phyloP scores from a whole-genome alignment of 2,888 invertebrate genomes.

The Alloplasta piceator region DNA sequence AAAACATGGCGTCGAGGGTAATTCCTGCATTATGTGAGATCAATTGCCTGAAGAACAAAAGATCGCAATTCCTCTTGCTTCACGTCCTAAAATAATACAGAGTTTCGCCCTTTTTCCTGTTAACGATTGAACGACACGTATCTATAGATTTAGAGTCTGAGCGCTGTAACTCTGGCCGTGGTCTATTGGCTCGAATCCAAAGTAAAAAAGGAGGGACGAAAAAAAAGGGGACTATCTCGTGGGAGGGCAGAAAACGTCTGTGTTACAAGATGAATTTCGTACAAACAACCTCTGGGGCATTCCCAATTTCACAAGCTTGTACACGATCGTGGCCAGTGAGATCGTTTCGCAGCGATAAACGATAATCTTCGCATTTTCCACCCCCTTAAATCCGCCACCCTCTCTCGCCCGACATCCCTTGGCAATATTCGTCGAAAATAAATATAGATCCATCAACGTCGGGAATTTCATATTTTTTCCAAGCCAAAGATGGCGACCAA shows the following conservation, averaged over 20 bases:
- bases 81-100: no score
- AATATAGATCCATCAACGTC: conserved; percentile 54
- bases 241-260: conserved; percentile 56
- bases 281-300: conserved; percentile 55
- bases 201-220: conserved; percentile 7
- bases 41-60: no score
- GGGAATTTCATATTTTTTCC: conserved; percentile 15
- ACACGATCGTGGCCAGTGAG: conserved; percentile 40
- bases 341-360: conserved; percentile 61
- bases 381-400: conserved; percentile 7
- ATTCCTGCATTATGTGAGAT: no score
- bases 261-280: conserved; percentile 64
- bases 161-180: conserved; percentile 47
- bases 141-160: conserved; percentile 7
- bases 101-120: no score
- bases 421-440: conserved; percentile 28
- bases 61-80: no score
- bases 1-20: conserved; percentile 4
- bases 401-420: neutral
- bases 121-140: neutral
- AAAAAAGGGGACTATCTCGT: conserved; percentile 6
- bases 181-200: conserved; percentile 58
- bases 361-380: conserved; percentile 53
- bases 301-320: conserved; percentile 58
- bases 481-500: neutral